Percentiles rank a stretch among this genome's conserved stretches.
Conservation (phyloP, 2,113 vertebrate species). For the Butastur rufipennis region DNA sequence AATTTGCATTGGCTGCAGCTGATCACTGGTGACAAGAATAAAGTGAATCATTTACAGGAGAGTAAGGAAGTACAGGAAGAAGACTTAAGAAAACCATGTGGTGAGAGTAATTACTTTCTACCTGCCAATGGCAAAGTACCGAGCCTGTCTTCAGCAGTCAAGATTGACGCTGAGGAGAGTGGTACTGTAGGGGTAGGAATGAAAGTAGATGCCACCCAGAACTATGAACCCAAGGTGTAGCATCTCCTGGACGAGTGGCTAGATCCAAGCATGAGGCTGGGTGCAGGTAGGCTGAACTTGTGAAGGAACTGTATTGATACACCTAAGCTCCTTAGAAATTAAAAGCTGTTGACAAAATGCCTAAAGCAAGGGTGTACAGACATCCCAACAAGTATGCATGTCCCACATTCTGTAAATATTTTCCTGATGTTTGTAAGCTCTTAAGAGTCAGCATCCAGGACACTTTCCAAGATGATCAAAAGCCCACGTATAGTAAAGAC, state of each 20-base stretch:
- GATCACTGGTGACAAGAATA: background rate
- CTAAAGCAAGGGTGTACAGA: background rate
- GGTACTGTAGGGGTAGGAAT: background rate
- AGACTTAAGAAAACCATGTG: background rate
- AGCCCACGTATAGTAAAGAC: background rate
- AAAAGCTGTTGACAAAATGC: background rate
- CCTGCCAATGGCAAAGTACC: background rate
- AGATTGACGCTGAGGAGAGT: background rate
- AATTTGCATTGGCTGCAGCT: background rate
- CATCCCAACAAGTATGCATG: background rate
- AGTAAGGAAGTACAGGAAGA: background rate
- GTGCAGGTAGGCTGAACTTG: background rate
- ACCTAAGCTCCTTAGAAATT: background rate
- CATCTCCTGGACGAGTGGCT: background rate
- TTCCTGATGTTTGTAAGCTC: background rate
- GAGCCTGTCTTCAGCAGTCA: background rate
- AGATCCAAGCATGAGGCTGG: background rate
- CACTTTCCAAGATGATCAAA: background rate
- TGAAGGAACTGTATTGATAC: background rate
- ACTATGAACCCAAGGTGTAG: background rate
- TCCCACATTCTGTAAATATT: too few species aligned
- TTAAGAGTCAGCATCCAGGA: background rate
- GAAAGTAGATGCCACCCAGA: background rate
- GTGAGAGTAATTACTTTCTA: background rate
- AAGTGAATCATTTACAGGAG: background rate